Base-by-base conservation (phyloP, 1,140 invertebrate species). In the Eulimnadia texana region DNA sequence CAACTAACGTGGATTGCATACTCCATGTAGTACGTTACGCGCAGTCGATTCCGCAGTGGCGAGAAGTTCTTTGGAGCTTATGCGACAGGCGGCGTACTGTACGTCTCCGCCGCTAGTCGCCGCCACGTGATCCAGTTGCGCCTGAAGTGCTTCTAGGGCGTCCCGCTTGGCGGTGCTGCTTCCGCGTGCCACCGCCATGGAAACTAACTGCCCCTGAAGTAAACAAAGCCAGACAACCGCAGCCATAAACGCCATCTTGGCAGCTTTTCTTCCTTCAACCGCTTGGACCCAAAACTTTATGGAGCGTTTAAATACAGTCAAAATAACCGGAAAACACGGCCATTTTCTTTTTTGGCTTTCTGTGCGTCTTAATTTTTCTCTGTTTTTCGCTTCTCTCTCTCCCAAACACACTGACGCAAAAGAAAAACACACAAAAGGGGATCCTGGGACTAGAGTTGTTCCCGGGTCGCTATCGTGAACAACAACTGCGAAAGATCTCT, bases 41-140 rank as follows among this genome's bases (percentile, higher is more conserved):
- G 74, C 71, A 1, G 73, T 77, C 1, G 75, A 71, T 64, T 72
- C 69, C 42, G 76, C 76, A 11, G 72, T 73, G 1, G 74, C 71
- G 1, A 74, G 67, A n/a, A 77, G 65, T 59, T 76, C 69, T 50
- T 74, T 68, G 0, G 73, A 75, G 3, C 67, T 70, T 24, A 77
- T 73, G 60, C 69, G 72, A 58, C 76, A 78, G 24, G 66, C 71
- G 0, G 74, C 70, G 33, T 72, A 33, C 56, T 62, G 53, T 19
- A 42, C 23, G 16, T 62, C 54, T 9, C 42, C 61, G 19, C 25
- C 55, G 10, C 28, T 23, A 47, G 23, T 56, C 16, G 42, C 22
- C 2, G 27, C 50, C 50, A 61, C 28, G 2, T 52, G 50, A 2
- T 61, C 60, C 28, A 54, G 27, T 54, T 61, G 60, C 3, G 60